Conservation (phyloP, 2,888 invertebrate species). For the Stegophylla sp. region DNA sequence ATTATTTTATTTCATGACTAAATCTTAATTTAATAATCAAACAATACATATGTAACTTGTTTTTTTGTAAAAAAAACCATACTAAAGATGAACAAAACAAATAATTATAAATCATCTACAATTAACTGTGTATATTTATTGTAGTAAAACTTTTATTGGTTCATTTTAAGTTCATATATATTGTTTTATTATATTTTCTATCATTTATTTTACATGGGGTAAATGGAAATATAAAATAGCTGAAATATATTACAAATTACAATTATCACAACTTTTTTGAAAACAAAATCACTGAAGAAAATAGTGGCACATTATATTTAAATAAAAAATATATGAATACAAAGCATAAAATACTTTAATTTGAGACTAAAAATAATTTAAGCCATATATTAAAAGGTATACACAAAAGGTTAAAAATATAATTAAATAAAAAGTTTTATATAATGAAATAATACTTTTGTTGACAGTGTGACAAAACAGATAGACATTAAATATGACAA, state of each 20-base stretch:
- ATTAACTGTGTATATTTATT: constrained; percentile 3
- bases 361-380: constrained; percentile 26
- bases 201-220: constrained; percentile 17
- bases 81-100: constrained; percentile 21
- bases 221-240: constrained; percentile 40
- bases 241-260: constrained; percentile 43
- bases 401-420: constrained; percentile 28
- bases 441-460: constrained; percentile 49
- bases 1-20: constrained; percentile 42
- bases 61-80: neutral
- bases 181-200: constrained; percentile 37
- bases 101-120: neutral
- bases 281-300: constrained; percentile 42
- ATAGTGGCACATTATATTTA: constrained; percentile 53
- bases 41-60: neutral
- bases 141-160: neutral
- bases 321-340: constrained; percentile 29
- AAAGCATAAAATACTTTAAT: constrained; percentile 21
- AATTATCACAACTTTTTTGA: constrained; percentile 50
- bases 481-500: constrained; percentile 30
- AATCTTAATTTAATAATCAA: constrained; percentile 33
- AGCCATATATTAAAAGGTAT: constrained; percentile 31
- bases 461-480: constrained; percentile 22
- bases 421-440: constrained; percentile 40
- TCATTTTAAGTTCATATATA: neutral